Base-by-base conservation (phyloP, 2,113 vertebrate genomes). In the Haemorhous mexicanus region DNA sequence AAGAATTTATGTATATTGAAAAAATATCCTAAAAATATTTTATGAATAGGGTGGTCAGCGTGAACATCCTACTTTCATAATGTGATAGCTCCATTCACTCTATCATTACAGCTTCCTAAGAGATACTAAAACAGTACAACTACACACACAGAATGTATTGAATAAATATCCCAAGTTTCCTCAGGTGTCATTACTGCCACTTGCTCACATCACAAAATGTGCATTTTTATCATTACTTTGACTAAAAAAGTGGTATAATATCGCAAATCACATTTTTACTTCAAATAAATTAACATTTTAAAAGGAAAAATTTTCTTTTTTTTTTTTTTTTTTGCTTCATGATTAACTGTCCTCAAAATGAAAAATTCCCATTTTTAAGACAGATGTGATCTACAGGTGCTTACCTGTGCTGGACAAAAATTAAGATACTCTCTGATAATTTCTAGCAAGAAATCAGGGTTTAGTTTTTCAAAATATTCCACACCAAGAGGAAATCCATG, bases 401-500 rank as follows among this genome's bases (percentile, higher is more conserved):
- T 96, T 96, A 99, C 99, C 98, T 99, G 98, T 59, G 98, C 90
- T 79, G 99, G 99, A 93, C 98, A 99, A 91, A 99, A 98, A 30
- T 96, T 98, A 74, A 99, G 98, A 97, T 99, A 99, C 66, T 98
- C 98, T 92, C 93, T 99, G 93, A 98, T 96, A 64, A 99, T 98
- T 97, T 99, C 99, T 69, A 99, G 94, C 76, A 99, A 97, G 96
- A 99, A 99, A 97, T 99, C 99, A 35, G 99, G 99, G 95, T 99
- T 99, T 95, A 99, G 98, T 85, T 98, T 99, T 97, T 99, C 98
- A 96, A 99, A 99, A 97, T 99, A 99, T 68, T 99, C 98, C 70
- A 99, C 97, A 46, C 99, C 98, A 95, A 99, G 98, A 78, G 99
- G 99, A 82, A 99, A 97, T 69, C 98, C 98, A 96, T 97, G 98